phyloP scores from a whole-genome alignment of 2,113 vertebrate species.

The Cygnus atratus region DNA sequence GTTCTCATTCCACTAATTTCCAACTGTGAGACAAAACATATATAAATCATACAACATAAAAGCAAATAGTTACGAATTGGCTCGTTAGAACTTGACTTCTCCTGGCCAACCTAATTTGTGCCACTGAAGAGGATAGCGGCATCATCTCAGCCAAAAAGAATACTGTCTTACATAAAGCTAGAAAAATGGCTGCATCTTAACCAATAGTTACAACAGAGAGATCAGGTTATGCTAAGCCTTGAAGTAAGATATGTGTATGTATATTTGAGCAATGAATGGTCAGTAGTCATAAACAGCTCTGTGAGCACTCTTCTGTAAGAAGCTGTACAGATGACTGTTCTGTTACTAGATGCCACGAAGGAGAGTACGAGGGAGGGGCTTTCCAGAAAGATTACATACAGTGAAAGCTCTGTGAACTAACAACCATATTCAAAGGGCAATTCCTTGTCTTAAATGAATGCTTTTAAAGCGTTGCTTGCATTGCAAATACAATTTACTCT shows the following conservation, averaged over 20 bases:
- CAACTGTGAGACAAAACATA: neutral
- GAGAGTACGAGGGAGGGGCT: neutral
- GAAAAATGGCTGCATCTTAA: neutral
- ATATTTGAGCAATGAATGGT: neutral
- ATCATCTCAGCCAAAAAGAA: neutral
- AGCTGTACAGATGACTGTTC: neutral
- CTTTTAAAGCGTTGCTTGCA: neutral
- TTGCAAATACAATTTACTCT: slow-evolving; percentile 22
- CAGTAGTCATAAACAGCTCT: neutral
- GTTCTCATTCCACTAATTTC: neutral
- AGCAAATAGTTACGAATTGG: neutral
- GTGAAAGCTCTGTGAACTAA: slow-evolving; percentile 1
- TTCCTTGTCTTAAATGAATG: neutral
- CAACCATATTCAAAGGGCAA: neutral
- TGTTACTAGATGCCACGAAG: neutral
- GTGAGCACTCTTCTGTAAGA: neutral
- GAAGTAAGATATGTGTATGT: neutral
- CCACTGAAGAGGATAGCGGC: neutral
- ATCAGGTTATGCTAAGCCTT: neutral
- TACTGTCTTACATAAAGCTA: neutral
- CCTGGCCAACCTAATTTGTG: neutral
- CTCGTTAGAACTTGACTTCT: neutral
- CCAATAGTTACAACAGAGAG: neutral
- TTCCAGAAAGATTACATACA: neutral
- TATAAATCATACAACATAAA: neutral